Evolutionary conservation across 2,113 vertebrate species (phyloP), one percentile per base, ranked within the genome.

Genomic region (Rallus limicola): DNA sequence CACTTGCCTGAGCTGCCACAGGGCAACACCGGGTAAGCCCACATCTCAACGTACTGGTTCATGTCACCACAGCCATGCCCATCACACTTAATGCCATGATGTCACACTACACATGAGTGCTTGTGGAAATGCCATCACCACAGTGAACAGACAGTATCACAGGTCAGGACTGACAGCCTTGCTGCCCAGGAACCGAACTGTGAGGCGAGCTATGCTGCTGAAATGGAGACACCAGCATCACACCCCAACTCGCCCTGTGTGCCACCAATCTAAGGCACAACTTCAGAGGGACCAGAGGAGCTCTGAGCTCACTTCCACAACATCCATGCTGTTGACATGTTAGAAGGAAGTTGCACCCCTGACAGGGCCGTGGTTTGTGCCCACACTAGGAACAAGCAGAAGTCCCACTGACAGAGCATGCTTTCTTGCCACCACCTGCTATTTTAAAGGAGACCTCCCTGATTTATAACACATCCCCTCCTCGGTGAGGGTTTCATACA

Each of bases 241-340:
- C 50, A 28, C 15, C 33, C 36, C 5, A 4, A 59, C 63, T 5
- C n/a, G 40, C 58, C 42, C 18, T 2, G 13, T 2, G 31, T 5
- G 42, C 48, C 8, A 3, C 28, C 77, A 58, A 59, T 31, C 40
- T 16, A 20, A 69, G 50, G 55, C 24, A n/a, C 64, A 63, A 11
- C 62, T 65, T n/a, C 56, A 70, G 88, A 71, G 25, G 16, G 68
- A 36, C 28, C 63, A 93, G 40, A 59, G 79, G 40, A 9, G 56
- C 72, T 71, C 2, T 34, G 40, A 52, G 68, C 60, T 90, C 71
- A 10, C 3, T 67, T 14, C 31, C 60, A 59, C 8, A 13, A 2
- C 0, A 0, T 12, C 64, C 25, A 9, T 0, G 8, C 6, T n/a
- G 6, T 0, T 20, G 74, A 16, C 0, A 10, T 0, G 5, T 31